Conservation (phyloP, 2,888 invertebrate genomes). For the Aquatica leii region DNA sequence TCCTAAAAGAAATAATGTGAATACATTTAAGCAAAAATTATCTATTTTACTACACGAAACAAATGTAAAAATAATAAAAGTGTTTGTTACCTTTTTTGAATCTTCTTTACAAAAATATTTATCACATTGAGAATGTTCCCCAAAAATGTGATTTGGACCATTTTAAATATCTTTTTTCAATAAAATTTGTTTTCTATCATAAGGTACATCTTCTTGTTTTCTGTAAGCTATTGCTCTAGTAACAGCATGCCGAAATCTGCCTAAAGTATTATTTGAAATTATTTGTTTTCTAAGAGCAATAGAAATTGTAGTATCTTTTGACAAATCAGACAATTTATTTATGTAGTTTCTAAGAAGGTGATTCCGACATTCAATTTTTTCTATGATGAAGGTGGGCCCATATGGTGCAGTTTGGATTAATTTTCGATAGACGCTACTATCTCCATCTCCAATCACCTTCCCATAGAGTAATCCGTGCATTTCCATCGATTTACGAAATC, state of each 20-base stretch:
- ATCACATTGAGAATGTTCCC: too few species aligned
- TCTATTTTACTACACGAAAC: not conserved
- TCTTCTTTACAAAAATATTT: too few species aligned
- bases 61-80: not conserved
- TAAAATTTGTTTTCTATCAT: not conserved
- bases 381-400: not conserved
- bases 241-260: not conserved
- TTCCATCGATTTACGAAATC: too few species aligned
- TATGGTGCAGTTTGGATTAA: not conserved
- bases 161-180: conserved; percentile 1
- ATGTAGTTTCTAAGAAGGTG: too few species aligned
- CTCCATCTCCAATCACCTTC: too few species aligned
- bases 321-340: too few species aligned
- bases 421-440: too few species aligned
- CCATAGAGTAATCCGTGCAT: too few species aligned
- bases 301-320: not conserved
- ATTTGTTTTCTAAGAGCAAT: not conserved
- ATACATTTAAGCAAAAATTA: not conserved
- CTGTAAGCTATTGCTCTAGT: too few species aligned
- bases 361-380: too few species aligned
- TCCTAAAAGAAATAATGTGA: not conserved
- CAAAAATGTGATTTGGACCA: too few species aligned
- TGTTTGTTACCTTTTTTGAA: not conserved
- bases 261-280: not conserved
- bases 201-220: not conserved